These are phyloP conservation scores for Sinonovacula constricta DNA, from an alignment of 1,140 invertebrate genomes.

Conservation along the genomic window DNA sequence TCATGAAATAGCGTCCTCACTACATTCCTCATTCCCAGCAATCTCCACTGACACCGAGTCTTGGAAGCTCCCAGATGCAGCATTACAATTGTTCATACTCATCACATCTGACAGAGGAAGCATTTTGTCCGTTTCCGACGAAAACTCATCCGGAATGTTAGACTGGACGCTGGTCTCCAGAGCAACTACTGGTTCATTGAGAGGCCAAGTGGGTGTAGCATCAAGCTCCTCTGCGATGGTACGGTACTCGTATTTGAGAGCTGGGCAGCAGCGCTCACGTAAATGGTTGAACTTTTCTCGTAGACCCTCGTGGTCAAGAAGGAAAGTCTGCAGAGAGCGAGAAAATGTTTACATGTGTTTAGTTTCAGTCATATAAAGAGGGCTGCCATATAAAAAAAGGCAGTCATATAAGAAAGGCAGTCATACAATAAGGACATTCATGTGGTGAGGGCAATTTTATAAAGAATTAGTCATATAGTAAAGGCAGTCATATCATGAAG, in stretches of 20 bases:
- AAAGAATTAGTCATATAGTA: too few relatives aligned
- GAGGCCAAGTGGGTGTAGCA: slow-evolving; percentile 23
- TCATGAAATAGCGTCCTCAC: too few relatives aligned
- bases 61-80: too few relatives aligned
- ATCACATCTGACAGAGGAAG: not conserved
- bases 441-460: not conserved
- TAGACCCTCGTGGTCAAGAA: slow-evolving; percentile 34
- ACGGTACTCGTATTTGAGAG: slow-evolving; percentile 36
- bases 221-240: slow-evolving; percentile 32
- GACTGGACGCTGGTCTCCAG: not conserved
- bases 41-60: too few relatives aligned
- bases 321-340: slow-evolving; percentile 26
- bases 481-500: not conserved
- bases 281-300: slow-evolving; percentile 31
- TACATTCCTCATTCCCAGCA: too few relatives aligned
- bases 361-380: not conserved
- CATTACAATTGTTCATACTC: slow-evolving; percentile 23
- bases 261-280: slow-evolving; percentile 28
- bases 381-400: not conserved
- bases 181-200: slow-evolving; percentile 14
- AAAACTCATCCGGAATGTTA: not conserved
- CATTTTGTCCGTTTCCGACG: slow-evolving; percentile 32
- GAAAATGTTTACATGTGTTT: not conserved
- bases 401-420: not conserved
- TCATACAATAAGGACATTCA: not conserved